Conservation (phyloP, 2,888 invertebrate genomes). For the Cremastinae sp. region DNA sequence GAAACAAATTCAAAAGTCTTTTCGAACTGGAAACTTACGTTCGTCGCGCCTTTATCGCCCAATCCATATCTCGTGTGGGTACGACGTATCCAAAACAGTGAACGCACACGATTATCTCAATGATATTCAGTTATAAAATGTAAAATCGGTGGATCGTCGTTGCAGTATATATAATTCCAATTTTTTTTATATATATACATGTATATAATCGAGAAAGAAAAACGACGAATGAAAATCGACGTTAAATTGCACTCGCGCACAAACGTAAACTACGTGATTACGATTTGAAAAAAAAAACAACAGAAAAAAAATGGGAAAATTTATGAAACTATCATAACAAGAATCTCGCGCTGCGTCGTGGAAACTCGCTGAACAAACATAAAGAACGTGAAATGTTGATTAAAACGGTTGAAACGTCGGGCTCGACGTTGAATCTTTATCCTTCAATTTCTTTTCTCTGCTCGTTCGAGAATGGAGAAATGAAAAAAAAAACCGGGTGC, state of each 20-base stretch:
- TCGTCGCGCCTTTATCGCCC: conserved; percentile 79
- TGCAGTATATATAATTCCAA: conserved; percentile 18
- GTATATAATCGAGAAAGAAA: conserved; percentile 23
- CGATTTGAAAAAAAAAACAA: conserved; percentile 12
- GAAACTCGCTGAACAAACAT: not conserved
- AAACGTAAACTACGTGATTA: conserved; percentile 22
- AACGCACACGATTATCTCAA: conserved; percentile 62
- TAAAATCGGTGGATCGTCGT: conserved; percentile 29
- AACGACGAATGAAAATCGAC: conserved; percentile 21
- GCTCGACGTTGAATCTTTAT: not conserved
- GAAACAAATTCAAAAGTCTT: conserved; percentile 4
- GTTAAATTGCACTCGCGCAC: conserved; percentile 72
- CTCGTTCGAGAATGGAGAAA: conserved; percentile 8
- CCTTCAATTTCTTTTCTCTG: not conserved
- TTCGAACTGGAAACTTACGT: conserved; percentile 74
- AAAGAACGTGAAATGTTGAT: not conserved
- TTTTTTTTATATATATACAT: conserved; percentile 33
- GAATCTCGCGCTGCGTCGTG: conserved; percentile 34
- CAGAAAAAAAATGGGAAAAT: conserved; percentile 3
- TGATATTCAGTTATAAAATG: conserved; percentile 37
- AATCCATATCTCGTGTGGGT: conserved; percentile 78
- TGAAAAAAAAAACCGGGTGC: conserved; percentile 41
- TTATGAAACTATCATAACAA: conserved; percentile 24
- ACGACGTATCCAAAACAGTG: conserved; percentile 74
- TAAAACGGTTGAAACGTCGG: too few species aligned